Base-by-base conservation (phyloP, 2,888 invertebrate species). In the Lomographa bimaculata region DNA sequence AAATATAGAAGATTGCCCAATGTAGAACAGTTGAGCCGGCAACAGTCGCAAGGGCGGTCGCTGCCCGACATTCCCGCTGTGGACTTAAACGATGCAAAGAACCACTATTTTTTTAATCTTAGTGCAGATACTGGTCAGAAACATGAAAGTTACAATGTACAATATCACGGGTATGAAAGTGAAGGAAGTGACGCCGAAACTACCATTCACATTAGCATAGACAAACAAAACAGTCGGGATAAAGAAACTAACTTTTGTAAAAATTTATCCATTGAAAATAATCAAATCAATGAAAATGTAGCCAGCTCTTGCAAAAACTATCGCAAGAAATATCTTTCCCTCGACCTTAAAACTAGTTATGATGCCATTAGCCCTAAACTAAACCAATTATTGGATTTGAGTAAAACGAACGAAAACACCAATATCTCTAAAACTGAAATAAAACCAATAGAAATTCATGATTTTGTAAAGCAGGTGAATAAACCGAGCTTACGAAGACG, bases 141-240 rank as follows among this genome's bases (percentile, higher is more conserved):
- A 56, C 51, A 45, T 19, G 62, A 66, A 17, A 65, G 62, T 23
- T 46, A 29, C 6, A 23, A 37, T 14, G 57, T 63, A 19, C 73
- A 85, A 47, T 90, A 89, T 61, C 89, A 90, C 54, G 87, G 89
- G n/a, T 90, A 91, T 57, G 89, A 90, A 19, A 90, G 90, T 46
- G 89, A 89, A 38, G 76, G 81, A 17, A 90, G 90, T 53, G 80
- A 82, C 43, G 87, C 86, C 24, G 89, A 90, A 69, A 89, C 89
- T 1, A 90, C 90, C 28, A 89, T 90, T 29, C 83, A 90, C 42
- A 64, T 89, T 21, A 87, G 75, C 50, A 71, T 81, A 54, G 84
- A 86, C 4, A 79, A 68, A 49, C 68, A 71, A 49, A 72, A 58
- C 32, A 71, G 60, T 54, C 40, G 56, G 8, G 65, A 74, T 37